phyloP scores from a whole-genome alignment of 1,140 invertebrate genomes.

The Calosoma granatense region DNA sequence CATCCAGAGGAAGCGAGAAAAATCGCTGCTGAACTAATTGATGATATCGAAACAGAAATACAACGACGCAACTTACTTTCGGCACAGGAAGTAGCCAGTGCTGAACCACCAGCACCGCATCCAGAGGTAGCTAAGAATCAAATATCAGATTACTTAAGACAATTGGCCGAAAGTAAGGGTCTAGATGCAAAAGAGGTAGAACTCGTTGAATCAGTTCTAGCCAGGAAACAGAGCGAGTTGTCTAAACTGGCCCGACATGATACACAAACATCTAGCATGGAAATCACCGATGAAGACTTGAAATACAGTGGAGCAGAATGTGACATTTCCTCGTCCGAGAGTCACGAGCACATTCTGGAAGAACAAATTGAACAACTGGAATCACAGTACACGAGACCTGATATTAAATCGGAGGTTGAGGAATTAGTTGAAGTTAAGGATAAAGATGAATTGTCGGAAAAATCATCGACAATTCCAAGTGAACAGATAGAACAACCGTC shows the following conservation, averaged over 20 bases:
- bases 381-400: constrained; percentile 51
- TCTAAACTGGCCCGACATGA: constrained; percentile 37
- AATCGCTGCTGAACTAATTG: constrained; percentile 40
- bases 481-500: too few species aligned
- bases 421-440: constrained; percentile 50
- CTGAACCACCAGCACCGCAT: constrained; percentile 14
- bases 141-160: constrained; percentile 36
- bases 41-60: constrained; percentile 43
- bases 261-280: constrained; percentile 49
- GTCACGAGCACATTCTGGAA: constrained; percentile 40
- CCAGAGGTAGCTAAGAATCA: constrained; percentile 27
- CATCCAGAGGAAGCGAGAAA: constrained; percentile 39
- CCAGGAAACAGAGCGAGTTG: constrained; percentile 37
- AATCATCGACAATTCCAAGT: too few species aligned
- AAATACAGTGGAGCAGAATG: constrained; percentile 51
- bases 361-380: constrained; percentile 37
- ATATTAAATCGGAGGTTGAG: constrained; percentile 55
- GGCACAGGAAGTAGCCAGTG: constrained; percentile 6
- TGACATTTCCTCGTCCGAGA: constrained; percentile 54
- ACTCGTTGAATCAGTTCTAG: constrained; percentile 39
- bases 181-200: constrained; percentile 36
- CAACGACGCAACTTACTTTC: constrained; percentile 29
- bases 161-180: constrained; percentile 36
- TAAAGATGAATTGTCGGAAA: constrained; percentile 46
- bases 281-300: constrained; percentile 59